phyloP scores from a whole-genome alignment of 2,888 invertebrate species.

The Nebria salina region DNA sequence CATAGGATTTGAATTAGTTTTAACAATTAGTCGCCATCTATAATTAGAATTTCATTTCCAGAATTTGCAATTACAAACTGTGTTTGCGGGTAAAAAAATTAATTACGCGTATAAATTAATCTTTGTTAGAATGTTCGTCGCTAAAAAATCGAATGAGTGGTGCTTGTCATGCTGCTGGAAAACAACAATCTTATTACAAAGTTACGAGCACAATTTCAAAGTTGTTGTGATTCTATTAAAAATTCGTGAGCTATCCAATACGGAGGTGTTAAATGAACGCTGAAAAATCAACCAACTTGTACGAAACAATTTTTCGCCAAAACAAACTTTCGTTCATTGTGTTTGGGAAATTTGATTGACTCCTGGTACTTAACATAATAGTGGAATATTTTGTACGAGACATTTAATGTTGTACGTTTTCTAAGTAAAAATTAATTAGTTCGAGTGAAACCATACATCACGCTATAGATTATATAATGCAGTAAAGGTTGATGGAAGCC shows the following conservation, averaged over 20 bases:
- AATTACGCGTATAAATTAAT: background rate
- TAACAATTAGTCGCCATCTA: too few relatives aligned
- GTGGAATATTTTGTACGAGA: too few relatives aligned
- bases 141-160: background rate
- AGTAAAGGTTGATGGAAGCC: background rate
- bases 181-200: background rate
- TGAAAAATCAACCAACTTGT: background rate
- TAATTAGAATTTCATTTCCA: too few relatives aligned
- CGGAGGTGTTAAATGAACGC: background rate
- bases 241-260: background rate
- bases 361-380: too few relatives aligned
- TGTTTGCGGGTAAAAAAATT: background rate
- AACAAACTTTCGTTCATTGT: too few relatives aligned
- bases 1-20: background rate
- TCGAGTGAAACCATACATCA: background rate
- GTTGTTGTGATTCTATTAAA: conserved; percentile 1
- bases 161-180: background rate
- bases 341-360: too few relatives aligned
- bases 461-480: background rate
- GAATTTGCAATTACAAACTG: too few relatives aligned
- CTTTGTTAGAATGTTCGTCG: background rate
- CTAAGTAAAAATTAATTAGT: background rate
- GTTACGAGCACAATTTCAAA: background rate
- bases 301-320: background rate
- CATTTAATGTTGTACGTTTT: background rate